Percentiles rank a stretch among this genome's conserved stretches.
Conservation (phyloP, 2,113 vertebrate species). For the Hemicordylus capensis region DNA sequence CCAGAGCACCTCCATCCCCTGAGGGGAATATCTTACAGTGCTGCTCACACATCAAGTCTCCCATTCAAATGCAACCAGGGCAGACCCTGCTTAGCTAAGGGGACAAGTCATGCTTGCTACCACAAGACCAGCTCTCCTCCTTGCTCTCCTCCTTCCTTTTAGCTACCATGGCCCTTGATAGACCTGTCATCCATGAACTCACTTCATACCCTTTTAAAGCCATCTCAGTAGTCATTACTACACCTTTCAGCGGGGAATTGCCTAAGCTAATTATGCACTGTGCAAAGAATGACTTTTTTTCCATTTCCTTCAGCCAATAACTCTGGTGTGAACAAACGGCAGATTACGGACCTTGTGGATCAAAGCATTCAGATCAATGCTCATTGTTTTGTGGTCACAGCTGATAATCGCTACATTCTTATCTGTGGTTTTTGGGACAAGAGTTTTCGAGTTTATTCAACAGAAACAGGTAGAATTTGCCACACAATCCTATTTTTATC, state of each 20-base stretch:
- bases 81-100: too few species aligned
- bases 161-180: background rate
- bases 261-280: background rate
- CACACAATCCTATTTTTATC: background rate
- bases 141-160: too few species aligned
- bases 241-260: background rate
- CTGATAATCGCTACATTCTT: conserved; percentile 98
- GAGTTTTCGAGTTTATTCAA: conserved; percentile 97
- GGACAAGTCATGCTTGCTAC: too few species aligned
- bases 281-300: background rate
- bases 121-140: too few species aligned
- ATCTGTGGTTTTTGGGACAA: conserved; percentile 99
- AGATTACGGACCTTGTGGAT: conserved; percentile 99
- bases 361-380: conserved; percentile 98
- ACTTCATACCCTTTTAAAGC: background rate
- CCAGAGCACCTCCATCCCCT: too few species aligned
- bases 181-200: background rate
- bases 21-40: too few species aligned
- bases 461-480: conserved; percentile 89
- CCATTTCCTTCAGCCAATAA: conserved; percentile 85
- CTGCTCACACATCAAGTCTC: too few species aligned
- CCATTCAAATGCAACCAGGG: too few species aligned
- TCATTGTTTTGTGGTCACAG: conserved; percentile 98
- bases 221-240: background rate
- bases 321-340: conserved; percentile 92